phyloP scores from a whole-genome alignment of 2,888 invertebrate genomes.

The Incurvaria masculella region DNA sequence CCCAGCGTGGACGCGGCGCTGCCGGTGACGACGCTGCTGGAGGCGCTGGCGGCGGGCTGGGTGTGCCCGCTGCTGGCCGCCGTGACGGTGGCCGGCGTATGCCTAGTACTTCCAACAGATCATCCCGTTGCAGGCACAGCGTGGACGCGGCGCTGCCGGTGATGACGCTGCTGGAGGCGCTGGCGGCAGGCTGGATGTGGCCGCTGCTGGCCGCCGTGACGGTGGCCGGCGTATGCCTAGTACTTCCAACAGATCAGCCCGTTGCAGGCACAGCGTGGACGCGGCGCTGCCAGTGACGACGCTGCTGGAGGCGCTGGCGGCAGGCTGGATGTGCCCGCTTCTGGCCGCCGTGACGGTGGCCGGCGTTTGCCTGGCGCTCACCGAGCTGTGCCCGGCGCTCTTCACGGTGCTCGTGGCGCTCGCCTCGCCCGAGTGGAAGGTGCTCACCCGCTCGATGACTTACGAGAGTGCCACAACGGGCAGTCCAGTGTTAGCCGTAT shows the following conservation, averaged over 20 bases:
- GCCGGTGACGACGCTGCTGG: conserved; percentile 57
- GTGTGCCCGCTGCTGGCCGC: conserved; percentile 57
- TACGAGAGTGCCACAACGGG: conserved; percentile 59
- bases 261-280: conserved; percentile 51
- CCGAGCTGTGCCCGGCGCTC: conserved; percentile 57
- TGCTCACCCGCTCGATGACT: conserved; percentile 58
- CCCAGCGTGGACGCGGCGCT: conserved; percentile 56
- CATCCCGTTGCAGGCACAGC: conserved; percentile 49
- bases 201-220: conserved; percentile 58
- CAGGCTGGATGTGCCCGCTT: conserved; percentile 59
- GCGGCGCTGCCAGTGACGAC: conserved; percentile 59
- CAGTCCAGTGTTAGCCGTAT: conserved; percentile 61
- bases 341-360: conserved; percentile 59
- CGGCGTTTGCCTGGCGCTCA: conserved; percentile 58
- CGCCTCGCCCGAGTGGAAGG: conserved; percentile 61
- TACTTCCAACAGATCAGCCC: too few relatives aligned
- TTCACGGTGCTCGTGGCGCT: conserved; percentile 53
- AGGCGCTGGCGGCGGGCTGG: conserved; percentile 59
- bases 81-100: conserved; percentile 58
- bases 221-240: conserved; percentile 58
- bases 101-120: too few relatives aligned
- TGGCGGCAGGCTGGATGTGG: conserved; percentile 59
- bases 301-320: conserved; percentile 56
- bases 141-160: conserved; percentile 58
- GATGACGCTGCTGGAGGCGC: conserved; percentile 56